phyloP scores from a whole-genome alignment of 2,797 vertebrate genomes.

The Gephyroberyx darwinii region DNA sequence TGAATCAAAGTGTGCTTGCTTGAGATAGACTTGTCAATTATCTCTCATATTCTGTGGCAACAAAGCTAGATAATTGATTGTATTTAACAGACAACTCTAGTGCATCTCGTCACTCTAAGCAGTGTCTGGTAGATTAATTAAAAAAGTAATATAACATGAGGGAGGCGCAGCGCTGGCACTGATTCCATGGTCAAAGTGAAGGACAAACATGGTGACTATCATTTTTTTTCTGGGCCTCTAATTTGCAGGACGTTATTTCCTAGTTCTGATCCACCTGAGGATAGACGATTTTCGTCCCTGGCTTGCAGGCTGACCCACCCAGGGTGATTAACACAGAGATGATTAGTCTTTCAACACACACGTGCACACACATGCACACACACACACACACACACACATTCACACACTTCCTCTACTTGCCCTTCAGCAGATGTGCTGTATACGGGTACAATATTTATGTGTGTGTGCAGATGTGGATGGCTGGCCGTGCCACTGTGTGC shows the following conservation, averaged over 20 bases:
- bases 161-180: conserved; percentile 65
- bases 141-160: conserved; percentile 74
- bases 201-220: conserved; percentile 67
- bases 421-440: conserved; percentile 41
- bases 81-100: conserved; percentile 67
- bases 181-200: conserved; percentile 79
- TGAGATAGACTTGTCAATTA: conserved; percentile 60
- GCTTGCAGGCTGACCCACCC: conserved; percentile 66
- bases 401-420: conserved; percentile 40
- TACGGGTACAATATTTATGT: conserved; percentile 9
- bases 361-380: conserved; percentile 9
- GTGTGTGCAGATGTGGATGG: conserved; percentile 6
- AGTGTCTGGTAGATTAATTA: conserved; percentile 73
- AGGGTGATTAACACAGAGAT: conserved; percentile 71
- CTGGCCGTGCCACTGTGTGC: conserved; percentile 1
- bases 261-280: conserved; percentile 73
- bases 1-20: conserved; percentile 24
- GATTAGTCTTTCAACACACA: conserved; percentile 67
- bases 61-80: conserved; percentile 65
- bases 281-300: conserved; percentile 62
- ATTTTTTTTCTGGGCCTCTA: conserved; percentile 70
- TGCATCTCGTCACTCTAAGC: conserved; percentile 69
- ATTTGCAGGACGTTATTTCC: conserved; percentile 73
- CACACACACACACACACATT: conserved; percentile 11
- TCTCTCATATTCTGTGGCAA: conserved; percentile 43